Base-by-base conservation (phyloP, 2,797 vertebrate species). In the Dendrocincla tyrannina region DNA sequence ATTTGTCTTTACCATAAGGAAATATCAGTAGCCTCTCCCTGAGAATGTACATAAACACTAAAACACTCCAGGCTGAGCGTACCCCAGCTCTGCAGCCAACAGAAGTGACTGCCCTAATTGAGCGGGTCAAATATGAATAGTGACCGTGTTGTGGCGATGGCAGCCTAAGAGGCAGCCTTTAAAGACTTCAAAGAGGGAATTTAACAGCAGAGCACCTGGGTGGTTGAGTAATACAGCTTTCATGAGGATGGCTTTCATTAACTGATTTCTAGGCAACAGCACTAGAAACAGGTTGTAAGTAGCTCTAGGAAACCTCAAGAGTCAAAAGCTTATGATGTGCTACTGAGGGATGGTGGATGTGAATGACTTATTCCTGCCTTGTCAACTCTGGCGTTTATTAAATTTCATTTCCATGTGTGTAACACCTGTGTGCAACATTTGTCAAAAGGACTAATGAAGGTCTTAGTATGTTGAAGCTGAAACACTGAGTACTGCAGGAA, bases 281-380 rank as follows among this genome's bases (percentile, higher is more conserved):
- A 87, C 92, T 24, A 24, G 69, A 95, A 95, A 94, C 74, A 74
- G 56, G 49, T 58, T 93, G 41, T 84, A 81, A 77, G 91, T 63
- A 93, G 49, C 83, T 93, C 63, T 88, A 88, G 85, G 92, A 95
- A 96, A 75, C 66, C 88, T 75, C 63, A 80, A 89, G 73, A 70
- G 53, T 91, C 72, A 49, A 76, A 74, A 94, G 63, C 41, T 47
- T 53, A 11, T 88, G 86, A 95, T 89, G 23, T 75, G 55, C 84
- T 80, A 89, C 59, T 77, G 77, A 91, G 73, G 78, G 77, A 81
- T 64, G 85, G 60, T 85, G 72, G 70, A 25, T 83, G 78, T 81
- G 70, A 95, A 87, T 84, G 28, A 77, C 76, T 97, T 92, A 77
- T 59, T 97, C 95, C 91, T 93, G 79, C 92, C 74, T 86, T 85